Conservation (phyloP, 1,140 invertebrate genomes). For the Zaprionus vittiger region DNA sequence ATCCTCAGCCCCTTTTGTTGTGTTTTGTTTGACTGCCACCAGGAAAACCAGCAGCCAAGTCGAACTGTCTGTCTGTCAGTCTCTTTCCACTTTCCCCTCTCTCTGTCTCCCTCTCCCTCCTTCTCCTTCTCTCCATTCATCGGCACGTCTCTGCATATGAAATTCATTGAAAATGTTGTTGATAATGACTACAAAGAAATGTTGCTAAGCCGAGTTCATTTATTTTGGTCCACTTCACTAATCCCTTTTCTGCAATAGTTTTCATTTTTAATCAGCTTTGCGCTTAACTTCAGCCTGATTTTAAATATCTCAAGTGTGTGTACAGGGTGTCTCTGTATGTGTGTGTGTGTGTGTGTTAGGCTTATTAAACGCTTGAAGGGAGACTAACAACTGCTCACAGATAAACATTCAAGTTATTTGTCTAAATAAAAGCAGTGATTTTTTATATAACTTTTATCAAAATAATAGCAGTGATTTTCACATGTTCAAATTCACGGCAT, state of each 20-base stretch:
- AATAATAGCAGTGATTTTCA: too few relatives aligned
- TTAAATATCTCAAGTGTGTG: conserved; percentile 12
- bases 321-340: conserved; percentile 3
- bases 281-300: conserved; percentile 42
- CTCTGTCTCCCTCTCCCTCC: neutral
- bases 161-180: conserved; percentile 73
- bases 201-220: conserved; percentile 80
- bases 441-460: neutral
- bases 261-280: conserved; percentile 79
- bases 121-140: conserved; percentile 6
- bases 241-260: conserved; percentile 80
- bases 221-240: conserved; percentile 83
- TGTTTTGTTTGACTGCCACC: conserved; percentile 4
- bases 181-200: conserved; percentile 79
- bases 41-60: conserved; percentile 21
- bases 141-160: conserved; percentile 50
- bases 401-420: neutral
- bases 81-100: neutral
- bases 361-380: conserved; percentile 47
- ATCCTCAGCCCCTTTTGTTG: conserved; percentile 33
- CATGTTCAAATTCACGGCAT: too few relatives aligned
- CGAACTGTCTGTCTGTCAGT: conserved; percentile 7
- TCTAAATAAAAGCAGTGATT: too few relatives aligned
- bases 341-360: conserved; percentile 19
- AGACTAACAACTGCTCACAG: conserved; percentile 4